Conservation (phyloP, 2,888 invertebrate genomes). For the Drosophila ustulata region DNA sequence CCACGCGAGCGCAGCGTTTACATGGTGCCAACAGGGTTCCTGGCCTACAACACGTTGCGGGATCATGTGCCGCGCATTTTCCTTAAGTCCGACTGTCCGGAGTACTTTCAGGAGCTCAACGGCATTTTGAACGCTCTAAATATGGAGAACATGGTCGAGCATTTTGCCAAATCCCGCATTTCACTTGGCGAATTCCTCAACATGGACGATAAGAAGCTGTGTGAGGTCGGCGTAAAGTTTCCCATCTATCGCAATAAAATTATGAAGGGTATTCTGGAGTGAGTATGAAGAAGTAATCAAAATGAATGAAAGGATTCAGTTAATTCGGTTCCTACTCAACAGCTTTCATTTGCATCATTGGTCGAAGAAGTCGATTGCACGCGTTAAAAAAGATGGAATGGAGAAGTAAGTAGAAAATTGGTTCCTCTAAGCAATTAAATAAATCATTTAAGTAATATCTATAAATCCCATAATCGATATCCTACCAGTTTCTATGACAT, state of each 20-base stretch:
- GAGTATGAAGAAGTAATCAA: constrained; percentile 38
- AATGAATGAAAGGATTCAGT: neutral
- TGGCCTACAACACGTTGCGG: constrained; percentile 78
- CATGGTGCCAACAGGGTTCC: constrained; percentile 78
- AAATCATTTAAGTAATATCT: too few relatives aligned
- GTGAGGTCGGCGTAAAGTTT: constrained; percentile 76
- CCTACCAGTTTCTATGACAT: constrained; percentile 82
- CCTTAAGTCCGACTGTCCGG: constrained; percentile 82
- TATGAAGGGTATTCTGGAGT: constrained; percentile 82
- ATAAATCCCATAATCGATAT: too few relatives aligned
- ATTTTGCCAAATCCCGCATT: constrained; percentile 78
- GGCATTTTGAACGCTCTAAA: constrained; percentile 74
- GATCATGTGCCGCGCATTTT: constrained; percentile 84
- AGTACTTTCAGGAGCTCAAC: constrained; percentile 84
- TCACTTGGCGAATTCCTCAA: constrained; percentile 81
- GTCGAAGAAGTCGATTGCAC: constrained; percentile 80
- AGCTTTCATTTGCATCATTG: constrained; percentile 84
- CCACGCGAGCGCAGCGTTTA: constrained; percentile 71
- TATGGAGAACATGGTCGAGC: constrained; percentile 69
- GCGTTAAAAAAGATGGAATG: constrained; percentile 62
- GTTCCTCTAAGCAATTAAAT: neutral
- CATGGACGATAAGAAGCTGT: constrained; percentile 77
- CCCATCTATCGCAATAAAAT: constrained; percentile 82
- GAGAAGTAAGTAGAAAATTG: constrained; percentile 54
- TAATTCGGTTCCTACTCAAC: neutral